A percentile compares a stretch with the other conserved stretches of the same genome.
Conservation (phyloP, 2,797 vertebrate genomes). For the Anolis apletophallus region DNA sequence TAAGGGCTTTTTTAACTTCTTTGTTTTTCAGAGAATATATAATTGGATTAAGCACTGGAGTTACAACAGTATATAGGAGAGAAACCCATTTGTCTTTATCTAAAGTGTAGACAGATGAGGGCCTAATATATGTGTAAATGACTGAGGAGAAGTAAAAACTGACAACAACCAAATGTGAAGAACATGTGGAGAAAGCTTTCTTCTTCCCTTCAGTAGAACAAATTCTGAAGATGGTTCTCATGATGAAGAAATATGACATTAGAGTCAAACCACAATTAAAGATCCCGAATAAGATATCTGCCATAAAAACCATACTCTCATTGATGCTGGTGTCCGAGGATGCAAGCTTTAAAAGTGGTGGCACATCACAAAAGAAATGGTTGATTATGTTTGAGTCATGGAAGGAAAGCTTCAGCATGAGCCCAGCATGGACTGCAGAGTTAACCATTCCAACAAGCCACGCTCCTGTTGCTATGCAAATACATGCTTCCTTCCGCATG, state of each 20-base stretch:
- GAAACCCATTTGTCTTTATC: slow-evolving; percentile 52
- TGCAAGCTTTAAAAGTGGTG: slow-evolving; percentile 47
- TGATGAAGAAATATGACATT: slow-evolving; percentile 49
- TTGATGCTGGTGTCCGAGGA: slow-evolving; percentile 43
- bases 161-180: slow-evolving; percentile 54
- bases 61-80: slow-evolving; percentile 57
- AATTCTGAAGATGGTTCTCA: slow-evolving; percentile 48
- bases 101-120: slow-evolving; percentile 29
- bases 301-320: slow-evolving; percentile 44
- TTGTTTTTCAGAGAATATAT: slow-evolving; percentile 62
- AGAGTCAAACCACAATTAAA: slow-evolving; percentile 50
- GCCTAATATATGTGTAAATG: slow-evolving; percentile 52
- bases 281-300: slow-evolving; percentile 33
- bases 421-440: slow-evolving; percentile 56
- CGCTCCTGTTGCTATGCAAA: slow-evolving; percentile 36
- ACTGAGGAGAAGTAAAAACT: slow-evolving; percentile 54
- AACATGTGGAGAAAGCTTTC: slow-evolving; percentile 64
- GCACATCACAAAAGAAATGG: slow-evolving; percentile 66
- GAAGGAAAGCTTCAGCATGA: slow-evolving; percentile 53
- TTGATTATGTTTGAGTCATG: slow-evolving; percentile 43
- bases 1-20: slow-evolving; percentile 51
- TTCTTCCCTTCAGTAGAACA: slow-evolving; percentile 35
- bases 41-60: slow-evolving; percentile 53
- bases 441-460: slow-evolving; percentile 55
- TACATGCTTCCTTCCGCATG: slow-evolving; percentile 41